These are phyloP conservation scores for Pachycephala philippinensis DNA, from an alignment of 2,113 vertebrate species.

Conservation along the genomic window DNA sequence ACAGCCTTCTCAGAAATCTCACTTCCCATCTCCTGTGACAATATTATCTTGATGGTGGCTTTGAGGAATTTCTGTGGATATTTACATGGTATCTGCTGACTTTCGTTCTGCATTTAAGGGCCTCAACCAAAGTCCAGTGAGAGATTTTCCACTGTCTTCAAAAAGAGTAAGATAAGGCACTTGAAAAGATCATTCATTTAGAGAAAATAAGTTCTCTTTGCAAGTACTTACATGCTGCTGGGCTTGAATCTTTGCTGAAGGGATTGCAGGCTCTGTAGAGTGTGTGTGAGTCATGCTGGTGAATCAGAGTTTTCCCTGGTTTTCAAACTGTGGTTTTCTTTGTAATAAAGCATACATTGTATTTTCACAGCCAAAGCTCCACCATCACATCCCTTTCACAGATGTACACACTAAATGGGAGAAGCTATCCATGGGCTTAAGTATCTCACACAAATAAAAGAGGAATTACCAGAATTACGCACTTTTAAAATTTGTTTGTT, in stretches of 20 bases:
- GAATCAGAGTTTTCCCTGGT: slow-evolving; percentile 67
- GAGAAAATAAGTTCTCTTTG: slow-evolving; percentile 6
- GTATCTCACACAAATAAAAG: neutral
- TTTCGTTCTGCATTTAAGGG: neutral
- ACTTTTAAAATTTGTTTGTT: neutral
- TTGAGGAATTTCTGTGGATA: neutral
- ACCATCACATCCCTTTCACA: neutral
- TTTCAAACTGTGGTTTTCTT: slow-evolving; percentile 65
- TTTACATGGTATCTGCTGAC: neutral
- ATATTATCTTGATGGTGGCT: slow-evolving; percentile 1
- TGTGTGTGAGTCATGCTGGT: slow-evolving; percentile 64
- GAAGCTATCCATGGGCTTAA: neutral
- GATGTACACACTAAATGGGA: neutral
- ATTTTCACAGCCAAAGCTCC: slow-evolving; percentile 41
- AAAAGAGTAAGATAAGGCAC: slow-evolving; percentile 13
- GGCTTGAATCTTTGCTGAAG: slow-evolving; percentile 18
- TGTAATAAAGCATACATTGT: slow-evolving; percentile 61
- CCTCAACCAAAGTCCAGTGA: neutral
- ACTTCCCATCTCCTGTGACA: neutral
- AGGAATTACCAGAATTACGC: neutral
- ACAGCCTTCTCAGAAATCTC: slow-evolving; percentile 9
- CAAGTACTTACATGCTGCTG: slow-evolving; percentile 61
- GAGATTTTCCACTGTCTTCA: neutral
- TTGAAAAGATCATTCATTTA: slow-evolving; percentile 36
- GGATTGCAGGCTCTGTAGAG: slow-evolving; percentile 35